Conservation (phyloP, 53 echinoderm and acorn worm genomes). For the Crossaster papposus region DNA sequence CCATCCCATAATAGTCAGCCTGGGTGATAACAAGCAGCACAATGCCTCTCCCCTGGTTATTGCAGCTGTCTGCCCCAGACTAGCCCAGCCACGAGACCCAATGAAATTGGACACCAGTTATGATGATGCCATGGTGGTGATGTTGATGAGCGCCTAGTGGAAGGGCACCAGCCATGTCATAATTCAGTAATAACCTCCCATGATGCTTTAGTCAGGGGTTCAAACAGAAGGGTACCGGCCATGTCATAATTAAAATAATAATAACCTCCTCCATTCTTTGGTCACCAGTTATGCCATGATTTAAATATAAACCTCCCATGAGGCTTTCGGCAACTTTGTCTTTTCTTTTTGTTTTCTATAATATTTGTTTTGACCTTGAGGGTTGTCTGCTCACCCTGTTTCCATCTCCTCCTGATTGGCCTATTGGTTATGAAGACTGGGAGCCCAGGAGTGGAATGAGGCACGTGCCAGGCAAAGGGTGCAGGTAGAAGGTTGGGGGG, state of each 20-base stretch:
- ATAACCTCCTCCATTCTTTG: background rate
- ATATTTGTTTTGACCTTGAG: background rate
- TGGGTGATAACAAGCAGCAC: slow-evolving; percentile 50
- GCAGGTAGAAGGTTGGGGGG: background rate
- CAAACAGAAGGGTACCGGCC: background rate
- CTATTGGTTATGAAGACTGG: background rate
- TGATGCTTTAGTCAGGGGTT: slow-evolving; percentile 12
- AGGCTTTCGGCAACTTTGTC: slow-evolving; percentile 20
- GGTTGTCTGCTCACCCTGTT: background rate
- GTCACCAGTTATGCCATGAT: background rate
- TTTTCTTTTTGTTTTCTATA: background rate
- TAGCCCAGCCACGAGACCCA: slow-evolving; percentile 36
- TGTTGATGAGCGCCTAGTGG: slow-evolving; percentile 15
- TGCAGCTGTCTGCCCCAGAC: slow-evolving; percentile 34
- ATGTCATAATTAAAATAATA: background rate
- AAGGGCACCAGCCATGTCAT: background rate
- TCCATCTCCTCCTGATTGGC: slow-evolving; percentile 6
- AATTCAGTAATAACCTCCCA: slow-evolving; percentile 10
- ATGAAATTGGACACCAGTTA: slow-evolving; percentile 54
- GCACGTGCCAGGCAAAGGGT: slow-evolving; percentile 20
- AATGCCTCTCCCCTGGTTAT: slow-evolving; percentile 43
- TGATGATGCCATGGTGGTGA: slow-evolving; percentile 38
- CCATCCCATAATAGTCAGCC: slow-evolving; percentile 52
- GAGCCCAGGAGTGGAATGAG: background rate
- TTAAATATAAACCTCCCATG: background rate